phyloP scores from a whole-genome alignment of 1,140 invertebrate species.

The Adoxophyes honmai region DNA sequence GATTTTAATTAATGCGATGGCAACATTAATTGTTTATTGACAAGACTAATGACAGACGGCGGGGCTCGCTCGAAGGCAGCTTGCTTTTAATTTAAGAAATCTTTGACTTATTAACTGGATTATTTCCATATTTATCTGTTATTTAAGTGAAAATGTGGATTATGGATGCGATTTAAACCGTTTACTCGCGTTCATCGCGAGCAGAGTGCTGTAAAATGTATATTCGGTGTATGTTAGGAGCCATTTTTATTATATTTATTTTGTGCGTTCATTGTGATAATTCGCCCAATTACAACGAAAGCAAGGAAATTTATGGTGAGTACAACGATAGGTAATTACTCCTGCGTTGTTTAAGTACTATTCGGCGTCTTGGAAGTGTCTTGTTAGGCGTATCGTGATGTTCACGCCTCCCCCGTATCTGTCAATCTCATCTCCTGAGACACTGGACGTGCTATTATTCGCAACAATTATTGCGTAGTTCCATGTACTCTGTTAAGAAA shows the following conservation, averaged over 20 bases:
- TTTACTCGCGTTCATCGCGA: slow-evolving; percentile 42
- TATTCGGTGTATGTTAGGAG: slow-evolving; percentile 68
- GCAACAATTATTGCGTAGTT: background rate
- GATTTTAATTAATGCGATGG: slow-evolving; percentile 19
- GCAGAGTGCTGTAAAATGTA: slow-evolving; percentile 64
- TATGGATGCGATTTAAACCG: slow-evolving; percentile 54
- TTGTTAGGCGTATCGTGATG: background rate
- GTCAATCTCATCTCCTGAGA: slow-evolving; percentile 11
- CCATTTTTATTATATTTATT: slow-evolving; percentile 77
- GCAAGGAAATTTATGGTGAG: slow-evolving; percentile 67
- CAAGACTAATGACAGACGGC: slow-evolving; percentile 71
- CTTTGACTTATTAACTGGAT: slow-evolving; percentile 56
- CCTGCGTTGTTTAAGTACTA: background rate
- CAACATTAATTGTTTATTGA: slow-evolving; percentile 73
- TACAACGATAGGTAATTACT: slow-evolving; percentile 18
- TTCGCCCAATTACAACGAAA: slow-evolving; percentile 69
- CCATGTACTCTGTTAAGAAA: background rate
- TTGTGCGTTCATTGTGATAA: slow-evolving; percentile 75
- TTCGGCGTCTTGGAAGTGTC: background rate
- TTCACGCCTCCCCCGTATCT: slow-evolving; percentile 13
- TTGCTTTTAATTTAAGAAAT: slow-evolving; percentile 54
- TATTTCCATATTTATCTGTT: slow-evolving; percentile 49
- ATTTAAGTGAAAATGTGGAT: slow-evolving; percentile 65
- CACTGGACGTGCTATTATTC: slow-evolving; percentile 11
- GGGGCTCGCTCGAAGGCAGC: slow-evolving; percentile 64